A percentile compares a stretch with the other conserved stretches of the same genome.
Conservation (phyloP, 1,140 invertebrate genomes). For the Parasteatoda tepidariorum region DNA sequence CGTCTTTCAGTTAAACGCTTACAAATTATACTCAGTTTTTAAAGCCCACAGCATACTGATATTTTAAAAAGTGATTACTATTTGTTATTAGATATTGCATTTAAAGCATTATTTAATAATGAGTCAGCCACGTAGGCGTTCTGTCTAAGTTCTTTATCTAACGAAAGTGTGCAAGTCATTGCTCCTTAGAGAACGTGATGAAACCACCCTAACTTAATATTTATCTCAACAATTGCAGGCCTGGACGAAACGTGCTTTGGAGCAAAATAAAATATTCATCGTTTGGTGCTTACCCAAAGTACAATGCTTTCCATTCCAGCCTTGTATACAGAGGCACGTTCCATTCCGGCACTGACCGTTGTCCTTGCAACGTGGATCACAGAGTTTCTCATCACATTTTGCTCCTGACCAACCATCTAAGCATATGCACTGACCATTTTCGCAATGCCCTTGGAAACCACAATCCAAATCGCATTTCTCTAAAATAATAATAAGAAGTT, state of each 20-base stretch:
- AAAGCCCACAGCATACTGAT: too few relatives aligned
- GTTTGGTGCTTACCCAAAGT: conserved; percentile 47
- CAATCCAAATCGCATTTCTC: conserved; percentile 92
- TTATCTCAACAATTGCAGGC: not conserved
- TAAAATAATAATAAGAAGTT: conserved; percentile 69
- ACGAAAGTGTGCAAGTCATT: too few relatives aligned
- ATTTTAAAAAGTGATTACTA: too few relatives aligned
- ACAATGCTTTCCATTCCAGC: conserved; percentile 80
- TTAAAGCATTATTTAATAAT: too few relatives aligned
- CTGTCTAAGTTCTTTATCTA: too few relatives aligned
- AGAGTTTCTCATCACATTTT: conserved; percentile 85
- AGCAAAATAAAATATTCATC: not conserved
- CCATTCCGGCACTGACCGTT: conserved; percentile 97
- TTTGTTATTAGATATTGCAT: too few relatives aligned
- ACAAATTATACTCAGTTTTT: too few relatives aligned
- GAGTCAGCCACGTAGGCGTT: too few relatives aligned
- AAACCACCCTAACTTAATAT: not conserved
- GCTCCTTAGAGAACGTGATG: too few relatives aligned
- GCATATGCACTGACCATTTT: conserved; percentile 88
- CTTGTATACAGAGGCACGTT: conserved; percentile 94
- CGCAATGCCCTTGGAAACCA: conserved; percentile 88
- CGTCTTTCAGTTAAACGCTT: too few relatives aligned
- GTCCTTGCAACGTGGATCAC: conserved; percentile 90
- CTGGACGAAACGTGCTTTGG: not conserved
- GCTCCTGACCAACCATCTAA: conserved; percentile 90